Percentiles rank a stretch among this genome's conserved stretches.
phyloP scores from a whole-genome alignment of 2,797 vertebrate species.

The Corythornis leucogaster region DNA sequence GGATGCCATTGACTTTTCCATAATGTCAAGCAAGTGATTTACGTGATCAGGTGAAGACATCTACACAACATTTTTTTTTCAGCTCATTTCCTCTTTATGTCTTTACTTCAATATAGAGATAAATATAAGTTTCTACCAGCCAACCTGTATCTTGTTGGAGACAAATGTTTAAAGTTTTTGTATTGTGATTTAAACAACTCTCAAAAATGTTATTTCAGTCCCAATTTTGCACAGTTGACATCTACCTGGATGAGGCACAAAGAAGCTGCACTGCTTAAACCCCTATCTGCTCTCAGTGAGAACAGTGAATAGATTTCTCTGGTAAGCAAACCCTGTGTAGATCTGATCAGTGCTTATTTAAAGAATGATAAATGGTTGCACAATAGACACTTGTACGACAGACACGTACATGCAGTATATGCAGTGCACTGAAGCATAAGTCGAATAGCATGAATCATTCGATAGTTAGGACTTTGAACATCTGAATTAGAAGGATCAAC shows the following conservation, averaged over 20 bases:
- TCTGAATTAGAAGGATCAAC: neutral
- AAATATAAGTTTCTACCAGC: neutral
- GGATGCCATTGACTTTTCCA: constrained; percentile 27
- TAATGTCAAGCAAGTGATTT: constrained; percentile 41
- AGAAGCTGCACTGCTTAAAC: neutral
- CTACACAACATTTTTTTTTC: constrained; percentile 36
- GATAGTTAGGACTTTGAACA: neutral
- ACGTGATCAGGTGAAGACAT: constrained; percentile 54
- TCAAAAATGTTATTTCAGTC: neutral
- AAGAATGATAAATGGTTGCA: neutral
- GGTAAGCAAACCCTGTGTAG: neutral
- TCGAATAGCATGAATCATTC: neutral
- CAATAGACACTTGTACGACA: neutral
- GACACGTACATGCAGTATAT: neutral
- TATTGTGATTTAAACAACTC: neutral
- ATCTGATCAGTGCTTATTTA: neutral
- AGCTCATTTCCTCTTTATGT: constrained; percentile 38
- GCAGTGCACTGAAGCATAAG: neutral
- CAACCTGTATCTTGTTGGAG: neutral
- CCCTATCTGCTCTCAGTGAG: neutral
- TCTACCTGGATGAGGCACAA: neutral
- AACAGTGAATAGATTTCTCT: neutral
- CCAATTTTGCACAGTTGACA: neutral
- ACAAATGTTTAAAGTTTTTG: neutral
- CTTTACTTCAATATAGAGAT: neutral